Conservation (phyloP, 2,113 vertebrate genomes). For the western clawed frog (Xenopus tropicalis) region DNA sequence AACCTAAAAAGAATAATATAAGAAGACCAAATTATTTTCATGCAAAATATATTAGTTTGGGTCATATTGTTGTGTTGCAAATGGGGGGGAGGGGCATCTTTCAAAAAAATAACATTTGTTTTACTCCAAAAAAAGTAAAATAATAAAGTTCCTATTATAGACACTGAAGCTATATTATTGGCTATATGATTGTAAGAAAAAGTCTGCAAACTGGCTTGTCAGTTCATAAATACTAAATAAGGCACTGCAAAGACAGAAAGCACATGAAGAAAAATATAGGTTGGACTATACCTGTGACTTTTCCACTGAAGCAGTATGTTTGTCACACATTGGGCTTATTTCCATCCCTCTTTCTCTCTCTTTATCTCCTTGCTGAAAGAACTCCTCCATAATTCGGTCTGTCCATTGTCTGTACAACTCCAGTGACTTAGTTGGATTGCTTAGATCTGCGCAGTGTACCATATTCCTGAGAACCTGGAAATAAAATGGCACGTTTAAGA, state of each 20-base stretch:
- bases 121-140: no score
- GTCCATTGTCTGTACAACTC: constrained; percentile 97
- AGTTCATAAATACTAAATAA: no score
- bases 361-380: constrained; percentile 97
- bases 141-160: no score
- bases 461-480: constrained; percentile 93
- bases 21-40: background rate
- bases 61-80: no score
- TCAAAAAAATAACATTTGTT: no score
- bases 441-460: constrained; percentile 96
- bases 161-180: no score
- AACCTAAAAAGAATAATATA: constrained; percentile 64
- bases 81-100: no score
- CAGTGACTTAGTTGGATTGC: constrained; percentile 95
- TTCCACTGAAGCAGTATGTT: constrained; percentile 94
- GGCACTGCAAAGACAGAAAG: no score
- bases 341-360: constrained; percentile 95
- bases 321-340: constrained; percentile 96
- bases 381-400: constrained; percentile 96
- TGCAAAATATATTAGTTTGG: background rate
- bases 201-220: no score
- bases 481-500: background rate
- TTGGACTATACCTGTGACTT: constrained; percentile 83
- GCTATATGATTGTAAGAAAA: no score
- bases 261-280: no score